phyloP scores from a whole-genome alignment of 2,888 invertebrate species.

The Thymelicus lineola region DNA sequence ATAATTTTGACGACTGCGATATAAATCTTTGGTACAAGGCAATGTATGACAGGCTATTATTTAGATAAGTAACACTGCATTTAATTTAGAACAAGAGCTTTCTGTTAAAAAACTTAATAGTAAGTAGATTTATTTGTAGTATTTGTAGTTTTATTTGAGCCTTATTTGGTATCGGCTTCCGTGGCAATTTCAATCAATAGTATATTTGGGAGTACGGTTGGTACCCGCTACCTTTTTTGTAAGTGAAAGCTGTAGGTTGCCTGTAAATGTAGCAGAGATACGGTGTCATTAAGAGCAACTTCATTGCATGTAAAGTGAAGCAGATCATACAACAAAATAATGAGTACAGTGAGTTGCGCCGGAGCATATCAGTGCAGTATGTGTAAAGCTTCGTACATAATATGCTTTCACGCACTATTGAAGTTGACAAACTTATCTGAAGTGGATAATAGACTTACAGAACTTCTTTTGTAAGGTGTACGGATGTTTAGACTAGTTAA shows the following conservation, averaged over 20 bases:
- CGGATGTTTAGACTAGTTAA: too few relatives aligned
- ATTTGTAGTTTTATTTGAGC: neutral
- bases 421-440: too few relatives aligned
- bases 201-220: neutral
- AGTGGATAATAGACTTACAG: too few relatives aligned
- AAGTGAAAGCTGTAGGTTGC: conserved; percentile 20
- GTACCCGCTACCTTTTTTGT: neutral
- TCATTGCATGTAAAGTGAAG: conserved; percentile 13
- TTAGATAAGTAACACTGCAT: conserved; percentile 11
- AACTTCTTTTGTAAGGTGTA: too few relatives aligned
- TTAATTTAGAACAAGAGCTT: neutral
- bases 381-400: neutral
- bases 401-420: conserved; percentile 32
- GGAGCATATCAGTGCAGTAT: neutral
- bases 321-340: conserved; percentile 15
- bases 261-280: conserved; percentile 3
- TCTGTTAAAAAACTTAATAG: neutral
- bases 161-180: conserved; percentile 5
- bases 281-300: conserved; percentile 14
- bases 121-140: too few relatives aligned
- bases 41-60: conserved; percentile 8
- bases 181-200: neutral
- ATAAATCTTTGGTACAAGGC: conserved; percentile 10
- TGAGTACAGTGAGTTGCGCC: conserved; percentile 3
- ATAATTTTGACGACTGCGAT: conserved; percentile 8